Base-by-base conservation (phyloP, 37 sponge, comb jelly and placozoan species). In the Beroe ovata region DNA sequence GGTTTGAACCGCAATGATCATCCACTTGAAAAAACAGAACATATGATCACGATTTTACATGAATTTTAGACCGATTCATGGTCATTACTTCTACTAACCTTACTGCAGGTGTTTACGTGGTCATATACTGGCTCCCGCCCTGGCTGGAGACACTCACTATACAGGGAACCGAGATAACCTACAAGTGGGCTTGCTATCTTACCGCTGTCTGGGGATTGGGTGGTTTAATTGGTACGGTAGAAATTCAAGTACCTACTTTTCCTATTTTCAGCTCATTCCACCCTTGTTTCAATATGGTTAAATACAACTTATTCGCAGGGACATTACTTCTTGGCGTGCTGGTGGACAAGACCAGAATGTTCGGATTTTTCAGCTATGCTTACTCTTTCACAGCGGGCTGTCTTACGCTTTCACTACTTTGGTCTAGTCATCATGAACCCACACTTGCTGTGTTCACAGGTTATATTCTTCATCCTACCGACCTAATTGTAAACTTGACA, bases 111-210 rank as follows among this genome's bases (percentile, higher is more conserved):
- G 84, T 77, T 2, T 77, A 77, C 47, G 54, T 77, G n/a, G 8
- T 77, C 47, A n/a, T 32, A 25, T 77, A 77, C 47, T 77, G 84
- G 84, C 26, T 77, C 16, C 84, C 84, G n/a, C 26, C 84, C 8
- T 77, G 84, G 84, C 33, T 77, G 16, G 84, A 42, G 22, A 32
- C 84, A 1, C 54, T 77, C 23, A 77, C 84, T 22, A 38, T 77
- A 1, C n/a, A 42, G 28, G 84, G 84, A 6, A 22, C n/a, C 4
- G 28, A 39, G 54, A 77, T 77, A 2, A 3, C 41, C 33, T 77
- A 77, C 54, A 35, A 19, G 1, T 20, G 21, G 8, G 35, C 84
- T 18, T 77, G 84, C 54, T 77, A 36, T 8, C 14, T 42, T 25
- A 77, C 84, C 4, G 84, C 84, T 4, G 54, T 77, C 3, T 77